Conservation (phyloP, 2,797 vertebrate genomes). For the Megaceryle alcyon region DNA sequence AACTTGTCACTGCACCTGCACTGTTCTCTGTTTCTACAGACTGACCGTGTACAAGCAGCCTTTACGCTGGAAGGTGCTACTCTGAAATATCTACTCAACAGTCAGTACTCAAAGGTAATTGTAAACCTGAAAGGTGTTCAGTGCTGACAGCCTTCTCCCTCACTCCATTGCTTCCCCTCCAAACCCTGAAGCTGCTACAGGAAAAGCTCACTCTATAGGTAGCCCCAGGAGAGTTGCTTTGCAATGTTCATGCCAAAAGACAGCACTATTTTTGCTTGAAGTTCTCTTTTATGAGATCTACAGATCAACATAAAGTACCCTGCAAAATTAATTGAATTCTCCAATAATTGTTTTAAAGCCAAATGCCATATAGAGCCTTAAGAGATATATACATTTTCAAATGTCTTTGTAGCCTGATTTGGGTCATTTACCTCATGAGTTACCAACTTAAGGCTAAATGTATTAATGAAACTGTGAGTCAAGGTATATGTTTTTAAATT, state of each 20-base stretch:
- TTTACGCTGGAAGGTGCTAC: neutral
- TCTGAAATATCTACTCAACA: neutral
- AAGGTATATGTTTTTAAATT: neutral
- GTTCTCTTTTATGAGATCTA: conserved; percentile 54
- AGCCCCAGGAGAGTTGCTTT: neutral
- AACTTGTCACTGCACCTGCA: neutral
- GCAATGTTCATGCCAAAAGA: neutral
- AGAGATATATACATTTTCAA: conserved; percentile 47
- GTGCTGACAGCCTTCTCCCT: neutral
- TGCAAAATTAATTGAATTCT: conserved; percentile 64
- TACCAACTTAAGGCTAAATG: conserved; percentile 1
- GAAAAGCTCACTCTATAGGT: neutral
- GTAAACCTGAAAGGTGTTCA: neutral
- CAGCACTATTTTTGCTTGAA: conserved; percentile 35
- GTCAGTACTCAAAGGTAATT: neutral
- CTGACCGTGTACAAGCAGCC: neutral
- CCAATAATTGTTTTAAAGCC: conserved; percentile 55
- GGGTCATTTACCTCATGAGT: conserved; percentile 40
- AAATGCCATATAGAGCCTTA: conserved; percentile 46
- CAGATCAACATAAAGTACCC: conserved; percentile 54
- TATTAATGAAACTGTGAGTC: conserved; percentile 20
- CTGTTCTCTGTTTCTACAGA: neutral
- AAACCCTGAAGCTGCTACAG: neutral
- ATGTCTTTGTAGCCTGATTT: conserved; percentile 48
- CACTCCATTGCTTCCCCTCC: neutral